Percentiles rank a stretch among this genome's conserved stretches.
Evolutionary conservation across 2,888 invertebrate genomes (phyloP).

Genomic region (Melanotus villosus): DNA sequence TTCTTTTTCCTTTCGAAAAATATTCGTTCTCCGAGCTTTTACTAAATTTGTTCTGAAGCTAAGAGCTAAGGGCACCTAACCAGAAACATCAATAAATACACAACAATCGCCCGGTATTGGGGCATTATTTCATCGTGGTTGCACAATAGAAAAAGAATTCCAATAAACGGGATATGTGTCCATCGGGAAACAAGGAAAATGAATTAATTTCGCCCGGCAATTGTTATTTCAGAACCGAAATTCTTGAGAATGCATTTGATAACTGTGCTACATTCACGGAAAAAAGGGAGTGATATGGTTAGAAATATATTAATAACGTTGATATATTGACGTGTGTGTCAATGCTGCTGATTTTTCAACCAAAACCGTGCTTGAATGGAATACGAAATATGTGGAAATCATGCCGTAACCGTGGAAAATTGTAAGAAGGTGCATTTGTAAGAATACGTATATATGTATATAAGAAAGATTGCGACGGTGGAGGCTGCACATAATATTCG

Average conservation of each 20-base stretch:
- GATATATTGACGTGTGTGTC: neutral
- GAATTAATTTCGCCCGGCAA: conserved; percentile 44
- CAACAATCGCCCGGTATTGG: conserved; percentile 44
- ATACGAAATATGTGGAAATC: conserved; percentile 2
- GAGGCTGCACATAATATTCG: neutral
- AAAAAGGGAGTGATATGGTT: neutral
- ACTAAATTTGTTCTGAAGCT: conserved; percentile 19
- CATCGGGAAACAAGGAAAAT: conserved; percentile 43
- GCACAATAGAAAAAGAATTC: conserved; percentile 57
- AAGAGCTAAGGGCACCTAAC: conserved; percentile 30
- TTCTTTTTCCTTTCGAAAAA: neutral
- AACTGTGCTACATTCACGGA: conserved; percentile 9
- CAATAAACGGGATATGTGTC: conserved; percentile 53
- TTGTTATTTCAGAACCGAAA: conserved; percentile 44
- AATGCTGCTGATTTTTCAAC: neutral
- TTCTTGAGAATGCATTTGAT: conserved; percentile 30
- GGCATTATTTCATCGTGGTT: conserved; percentile 54
- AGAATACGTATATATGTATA: neutral
- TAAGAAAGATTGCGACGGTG: neutral
- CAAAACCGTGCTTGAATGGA: neutral
- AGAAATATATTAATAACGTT: neutral
- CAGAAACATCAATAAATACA: conserved; percentile 45
- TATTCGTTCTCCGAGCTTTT: conserved; percentile 14
- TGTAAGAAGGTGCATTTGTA: conserved; percentile 1
- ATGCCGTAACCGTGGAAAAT: neutral